phyloP scores from a whole-genome alignment of 2,888 invertebrate species.

The Parnassius mnemosyne region DNA sequence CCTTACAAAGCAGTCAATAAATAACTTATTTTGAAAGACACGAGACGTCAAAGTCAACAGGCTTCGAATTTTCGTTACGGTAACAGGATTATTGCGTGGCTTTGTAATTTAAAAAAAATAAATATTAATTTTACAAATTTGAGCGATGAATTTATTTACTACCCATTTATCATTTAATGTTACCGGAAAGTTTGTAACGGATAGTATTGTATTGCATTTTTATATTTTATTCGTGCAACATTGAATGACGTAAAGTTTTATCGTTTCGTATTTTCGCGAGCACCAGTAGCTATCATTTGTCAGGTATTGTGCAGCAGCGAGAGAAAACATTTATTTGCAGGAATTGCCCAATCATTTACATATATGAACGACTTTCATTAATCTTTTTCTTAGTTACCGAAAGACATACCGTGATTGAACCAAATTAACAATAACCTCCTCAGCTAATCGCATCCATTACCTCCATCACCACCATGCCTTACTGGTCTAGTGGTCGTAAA shows the following conservation, averaged over 20 bases:
- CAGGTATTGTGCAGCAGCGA: slow-evolving; percentile 60
- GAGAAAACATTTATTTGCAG: slow-evolving; percentile 62
- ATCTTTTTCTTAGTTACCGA: slow-evolving; percentile 1
- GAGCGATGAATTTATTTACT: background rate
- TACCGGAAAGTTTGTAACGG: slow-evolving; percentile 6
- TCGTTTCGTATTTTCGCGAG: slow-evolving; percentile 61
- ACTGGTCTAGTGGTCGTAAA: too few relatives aligned
- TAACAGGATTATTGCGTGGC: slow-evolving; percentile 23
- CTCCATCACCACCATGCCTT: too few relatives aligned
- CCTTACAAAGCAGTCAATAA: slow-evolving; percentile 19
- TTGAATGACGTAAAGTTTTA: slow-evolving; percentile 50
- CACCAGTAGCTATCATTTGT: slow-evolving; percentile 66
- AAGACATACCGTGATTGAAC: background rate
- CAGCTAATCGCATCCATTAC: too few relatives aligned
- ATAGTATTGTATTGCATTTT: slow-evolving; percentile 15
- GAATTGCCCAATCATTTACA: slow-evolving; percentile 56
- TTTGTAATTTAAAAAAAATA: slow-evolving; percentile 16
- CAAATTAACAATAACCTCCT: too few relatives aligned
- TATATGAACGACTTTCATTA: slow-evolving; percentile 43
- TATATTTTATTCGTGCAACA: slow-evolving; percentile 12
- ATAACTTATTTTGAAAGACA: slow-evolving; percentile 22
- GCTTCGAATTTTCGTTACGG: slow-evolving; percentile 7
- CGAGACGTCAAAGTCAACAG: slow-evolving; percentile 18
- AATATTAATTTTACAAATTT: background rate
- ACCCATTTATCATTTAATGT: slow-evolving; percentile 14